phyloP scores from a whole-genome alignment of 2,113 vertebrate species.

The Anoplopoma fimbria region DNA sequence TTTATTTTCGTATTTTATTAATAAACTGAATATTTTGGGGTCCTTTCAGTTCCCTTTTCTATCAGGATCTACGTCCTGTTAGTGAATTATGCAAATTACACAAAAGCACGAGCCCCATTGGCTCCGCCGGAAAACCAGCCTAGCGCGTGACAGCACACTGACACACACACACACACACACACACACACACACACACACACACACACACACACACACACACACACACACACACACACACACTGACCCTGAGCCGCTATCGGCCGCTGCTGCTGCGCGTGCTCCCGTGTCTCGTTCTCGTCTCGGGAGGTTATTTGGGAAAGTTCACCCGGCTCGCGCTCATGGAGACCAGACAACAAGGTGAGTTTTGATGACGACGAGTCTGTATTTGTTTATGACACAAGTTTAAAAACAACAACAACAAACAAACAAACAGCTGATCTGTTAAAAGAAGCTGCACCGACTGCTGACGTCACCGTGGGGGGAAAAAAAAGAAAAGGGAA shows the following conservation, averaged over 20 bases:
- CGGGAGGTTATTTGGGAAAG: slow-evolving; percentile 14
- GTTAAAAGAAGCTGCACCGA: slow-evolving; percentile 27
- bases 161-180: too few species aligned
- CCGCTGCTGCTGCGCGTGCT: slow-evolving; percentile 1
- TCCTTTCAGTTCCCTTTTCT: too few species aligned
- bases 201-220: too few species aligned
- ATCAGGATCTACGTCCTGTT: neutral
- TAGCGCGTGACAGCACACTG: too few species aligned
- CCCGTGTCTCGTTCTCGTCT: slow-evolving; percentile 18
- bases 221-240: too few species aligned
- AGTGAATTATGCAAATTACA: slow-evolving; percentile 2
- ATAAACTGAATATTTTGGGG: neutral
- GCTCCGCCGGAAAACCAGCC: slow-evolving; percentile 62
- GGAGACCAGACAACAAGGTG: slow-evolving; percentile 84
- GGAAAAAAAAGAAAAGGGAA: neutral
- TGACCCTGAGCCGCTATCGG: neutral
- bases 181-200: too few species aligned
- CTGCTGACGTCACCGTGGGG: slow-evolving; percentile 9
- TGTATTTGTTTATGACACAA: neutral
- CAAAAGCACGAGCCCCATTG: slow-evolving; percentile 35
- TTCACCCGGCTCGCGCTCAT: slow-evolving; percentile 59
- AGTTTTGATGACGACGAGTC: slow-evolving; percentile 17
- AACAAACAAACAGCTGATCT: neutral
- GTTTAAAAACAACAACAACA: too few species aligned
- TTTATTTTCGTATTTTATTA: neutral